phyloP scores from a whole-genome alignment of 2,113 vertebrate genomes.

The Fulmarus glacialis region DNA sequence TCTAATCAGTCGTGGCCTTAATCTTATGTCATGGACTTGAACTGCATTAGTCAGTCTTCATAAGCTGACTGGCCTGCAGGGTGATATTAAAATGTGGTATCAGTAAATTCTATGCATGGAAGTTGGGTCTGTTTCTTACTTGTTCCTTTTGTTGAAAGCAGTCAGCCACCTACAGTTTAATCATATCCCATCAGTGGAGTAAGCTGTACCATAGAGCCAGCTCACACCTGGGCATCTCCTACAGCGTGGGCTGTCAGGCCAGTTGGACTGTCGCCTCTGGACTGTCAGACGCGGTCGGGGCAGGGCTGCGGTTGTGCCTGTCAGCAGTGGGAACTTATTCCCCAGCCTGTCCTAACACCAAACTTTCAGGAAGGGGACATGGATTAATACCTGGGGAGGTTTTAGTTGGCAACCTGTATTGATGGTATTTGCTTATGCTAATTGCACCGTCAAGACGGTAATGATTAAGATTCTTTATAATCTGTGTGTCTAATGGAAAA shows the following conservation, averaged over 20 bases:
- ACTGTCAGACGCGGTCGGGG: slow-evolving; percentile 54
- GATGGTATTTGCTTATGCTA: background rate
- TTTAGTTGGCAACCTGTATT: background rate
- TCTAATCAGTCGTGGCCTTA: background rate
- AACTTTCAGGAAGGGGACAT: slow-evolving; percentile 72
- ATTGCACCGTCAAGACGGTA: background rate
- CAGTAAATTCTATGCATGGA: too few species aligned
- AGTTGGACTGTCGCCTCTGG: slow-evolving; percentile 58
- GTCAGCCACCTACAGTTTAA: slow-evolving; percentile 68
- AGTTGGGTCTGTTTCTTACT: background rate
- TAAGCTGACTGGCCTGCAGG: background rate
- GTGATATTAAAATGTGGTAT: background rate
- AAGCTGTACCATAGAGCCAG: slow-evolving; percentile 69
- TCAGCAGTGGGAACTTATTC: slow-evolving; percentile 59
- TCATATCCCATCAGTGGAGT: slow-evolving; percentile 69
- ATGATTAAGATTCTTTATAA: background rate
- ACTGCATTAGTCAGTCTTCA: background rate
- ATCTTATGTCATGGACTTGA: background rate
- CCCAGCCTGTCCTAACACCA: slow-evolving; percentile 61
- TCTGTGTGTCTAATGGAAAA: background rate
- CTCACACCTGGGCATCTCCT: slow-evolving; percentile 66
- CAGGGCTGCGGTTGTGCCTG: slow-evolving; percentile 67
- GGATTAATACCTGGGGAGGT: background rate
- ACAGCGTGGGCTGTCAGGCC: slow-evolving; percentile 58
- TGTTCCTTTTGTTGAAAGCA: slow-evolving; percentile 50